Evolutionary conservation across 2,888 invertebrate species (phyloP).

Genomic region (Acrobasis suavella): DNA sequence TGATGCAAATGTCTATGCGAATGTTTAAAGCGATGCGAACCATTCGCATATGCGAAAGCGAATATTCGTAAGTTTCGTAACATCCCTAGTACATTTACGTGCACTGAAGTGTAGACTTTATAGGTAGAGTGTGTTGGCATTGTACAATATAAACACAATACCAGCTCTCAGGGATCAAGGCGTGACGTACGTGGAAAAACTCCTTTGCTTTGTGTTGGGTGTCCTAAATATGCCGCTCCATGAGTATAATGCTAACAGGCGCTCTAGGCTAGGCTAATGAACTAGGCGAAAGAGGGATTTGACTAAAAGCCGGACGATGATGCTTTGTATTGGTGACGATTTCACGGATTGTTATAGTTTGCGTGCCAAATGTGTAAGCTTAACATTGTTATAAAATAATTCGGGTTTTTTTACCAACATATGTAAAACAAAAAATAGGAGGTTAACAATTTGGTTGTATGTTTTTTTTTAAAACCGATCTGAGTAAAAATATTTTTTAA

Average conservation of each 20-base stretch:
- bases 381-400: no score
- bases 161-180: conserved; percentile 15
- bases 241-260: conserved; percentile 3
- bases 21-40: no score
- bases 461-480: no score
- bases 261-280: conserved; percentile 7
- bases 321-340: neutral
- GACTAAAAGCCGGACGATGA: neutral
- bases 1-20: no score
- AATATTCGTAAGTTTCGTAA: no score
- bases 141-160: conserved; percentile 18
- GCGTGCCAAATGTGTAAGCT: conserved; percentile 46
- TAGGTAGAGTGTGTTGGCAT: conserved; percentile 9
- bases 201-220: conserved; percentile 17
- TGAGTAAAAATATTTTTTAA: no score
- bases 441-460: no score
- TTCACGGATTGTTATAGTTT: conserved; percentile 41
- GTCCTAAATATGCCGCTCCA: conserved; percentile 8
- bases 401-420: no score
- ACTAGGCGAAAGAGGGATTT: conserved; percentile 16
- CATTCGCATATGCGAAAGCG: no score
- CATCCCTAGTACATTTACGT: neutral
- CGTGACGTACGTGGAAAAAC: conserved; percentile 14
- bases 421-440: no score
- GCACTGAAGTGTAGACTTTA: neutral